Conservation (phyloP, 2,888 invertebrate species). For the Linhomoeus sp. region DNA sequence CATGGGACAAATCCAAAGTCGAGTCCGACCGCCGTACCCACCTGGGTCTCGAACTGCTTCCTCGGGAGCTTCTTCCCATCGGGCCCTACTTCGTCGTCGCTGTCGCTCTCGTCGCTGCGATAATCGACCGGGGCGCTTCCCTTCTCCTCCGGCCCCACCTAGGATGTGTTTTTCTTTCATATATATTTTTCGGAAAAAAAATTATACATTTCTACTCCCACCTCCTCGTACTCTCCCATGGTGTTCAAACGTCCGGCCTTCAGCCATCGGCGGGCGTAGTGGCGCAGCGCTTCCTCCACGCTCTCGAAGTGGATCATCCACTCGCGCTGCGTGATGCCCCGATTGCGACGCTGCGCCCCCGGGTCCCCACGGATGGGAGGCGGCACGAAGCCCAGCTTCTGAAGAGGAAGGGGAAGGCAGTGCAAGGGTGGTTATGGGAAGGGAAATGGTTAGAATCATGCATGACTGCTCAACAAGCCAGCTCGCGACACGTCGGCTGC, state of each 20-base stretch:
- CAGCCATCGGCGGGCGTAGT: conserved; percentile 3
- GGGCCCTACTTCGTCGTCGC: no score
- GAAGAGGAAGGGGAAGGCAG: not conserved
- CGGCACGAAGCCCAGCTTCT: conserved; percentile 1
- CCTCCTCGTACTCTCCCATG: conserved; percentile 3
- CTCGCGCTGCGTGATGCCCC: not conserved
- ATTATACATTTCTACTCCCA: not conserved
- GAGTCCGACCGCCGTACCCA: no score
- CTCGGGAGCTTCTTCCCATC: no score
- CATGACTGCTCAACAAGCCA: no score
- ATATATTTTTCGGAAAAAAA: no score
- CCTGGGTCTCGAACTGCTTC: not conserved
- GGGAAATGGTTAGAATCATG: no score
- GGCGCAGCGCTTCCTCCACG: not conserved
- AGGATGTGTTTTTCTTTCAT: no score
- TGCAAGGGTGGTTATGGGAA: no score
- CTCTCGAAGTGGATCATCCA: not conserved
- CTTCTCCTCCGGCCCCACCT: not conserved
- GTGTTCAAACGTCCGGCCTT: not conserved
- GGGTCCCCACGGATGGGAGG: conserved; percentile 2
- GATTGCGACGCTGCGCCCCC: not conserved
- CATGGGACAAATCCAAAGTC: no score
- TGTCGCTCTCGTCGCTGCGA: not conserved
- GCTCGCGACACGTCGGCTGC: no score
- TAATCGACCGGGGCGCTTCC: not conserved